A percentile compares a stretch with the other conserved stretches of the same genome.
Conservation (phyloP, 1,140 invertebrate species). For the Probaryconus sp. region DNA sequence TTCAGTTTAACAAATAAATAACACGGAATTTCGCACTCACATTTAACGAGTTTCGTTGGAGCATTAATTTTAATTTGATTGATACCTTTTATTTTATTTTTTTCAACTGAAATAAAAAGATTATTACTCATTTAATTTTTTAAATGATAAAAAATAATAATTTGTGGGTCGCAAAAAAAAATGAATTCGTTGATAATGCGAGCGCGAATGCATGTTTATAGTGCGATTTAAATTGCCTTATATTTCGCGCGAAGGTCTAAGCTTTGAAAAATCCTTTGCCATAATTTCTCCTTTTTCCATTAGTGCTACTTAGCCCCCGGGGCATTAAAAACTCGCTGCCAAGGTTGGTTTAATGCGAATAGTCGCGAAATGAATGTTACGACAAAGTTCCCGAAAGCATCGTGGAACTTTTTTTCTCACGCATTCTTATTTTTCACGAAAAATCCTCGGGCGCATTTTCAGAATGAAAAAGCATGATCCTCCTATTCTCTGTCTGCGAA, state of each 20-base stretch:
- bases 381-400: slow-evolving; percentile 21
- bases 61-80: no score
- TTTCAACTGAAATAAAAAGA: no score
- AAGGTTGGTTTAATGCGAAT: slow-evolving; percentile 32
- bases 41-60: no score
- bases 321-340: slow-evolving; percentile 36
- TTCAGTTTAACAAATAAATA: no score
- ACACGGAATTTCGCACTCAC: no score
- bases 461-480: no score
- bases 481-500: no score
- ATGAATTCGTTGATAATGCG: slow-evolving; percentile 11
- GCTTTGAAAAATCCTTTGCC: slow-evolving; percentile 28
- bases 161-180: no score
- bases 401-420: slow-evolving; percentile 6
- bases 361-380: slow-evolving; percentile 27
- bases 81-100: no score
- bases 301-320: slow-evolving; percentile 29
- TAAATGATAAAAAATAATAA: no score
- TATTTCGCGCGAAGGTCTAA: slow-evolving; percentile 10
- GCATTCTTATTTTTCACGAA: slow-evolving; percentile 5
- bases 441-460: no score
- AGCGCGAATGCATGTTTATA: slow-evolving; percentile 2
- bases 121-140: no score
- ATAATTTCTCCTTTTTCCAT: slow-evolving; percentile 47
- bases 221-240: slow-evolving; percentile 25